A percentile compares a stretch with the other conserved stretches of the same genome.
phyloP scores from a whole-genome alignment of 2,797 vertebrate genomes.

The Chloroceryle inda region DNA sequence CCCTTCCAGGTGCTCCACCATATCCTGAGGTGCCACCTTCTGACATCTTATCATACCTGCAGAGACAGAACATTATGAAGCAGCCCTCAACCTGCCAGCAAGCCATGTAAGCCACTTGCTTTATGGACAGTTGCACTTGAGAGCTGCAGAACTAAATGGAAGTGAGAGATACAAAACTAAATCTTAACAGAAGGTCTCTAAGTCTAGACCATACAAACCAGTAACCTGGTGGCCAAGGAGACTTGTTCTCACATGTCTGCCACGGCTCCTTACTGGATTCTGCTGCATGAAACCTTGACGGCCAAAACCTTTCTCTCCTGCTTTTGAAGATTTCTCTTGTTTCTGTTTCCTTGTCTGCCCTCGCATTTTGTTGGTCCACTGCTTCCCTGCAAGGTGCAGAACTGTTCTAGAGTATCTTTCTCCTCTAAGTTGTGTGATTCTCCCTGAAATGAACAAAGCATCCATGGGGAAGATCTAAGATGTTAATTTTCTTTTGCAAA shows the following conservation, averaged over 20 bases:
- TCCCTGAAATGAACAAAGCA: not conserved
- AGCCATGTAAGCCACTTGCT: constrained; percentile 82
- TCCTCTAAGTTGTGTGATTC: not conserved
- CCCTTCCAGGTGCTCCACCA: constrained; percentile 89
- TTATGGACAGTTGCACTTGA: not conserved
- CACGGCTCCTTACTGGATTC: not conserved
- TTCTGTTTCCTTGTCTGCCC: not conserved
- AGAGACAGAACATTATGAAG: constrained; percentile 89
- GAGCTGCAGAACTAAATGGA: not conserved
- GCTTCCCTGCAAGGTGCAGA: not conserved
- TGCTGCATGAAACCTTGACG: not conserved
- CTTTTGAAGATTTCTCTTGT: not conserved
- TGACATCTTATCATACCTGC: constrained; percentile 89
- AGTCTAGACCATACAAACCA: not conserved
- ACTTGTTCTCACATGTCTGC: not conserved
- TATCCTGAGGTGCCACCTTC: constrained; percentile 88
- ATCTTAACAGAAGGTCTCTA: not conserved
- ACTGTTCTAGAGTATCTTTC: not conserved
- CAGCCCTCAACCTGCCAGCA: constrained; percentile 88
- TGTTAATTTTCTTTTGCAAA: not conserved
- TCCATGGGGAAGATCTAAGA: not conserved
- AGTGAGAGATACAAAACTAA: not conserved
- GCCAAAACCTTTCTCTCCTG: not conserved
- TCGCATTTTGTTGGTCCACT: not conserved
- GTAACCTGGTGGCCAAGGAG: not conserved